A percentile compares a stretch with the other conserved stretches of the same genome.
phyloP scores from a whole-genome alignment of 2,113 vertebrate genomes.

The Oriolus oriolus region DNA sequence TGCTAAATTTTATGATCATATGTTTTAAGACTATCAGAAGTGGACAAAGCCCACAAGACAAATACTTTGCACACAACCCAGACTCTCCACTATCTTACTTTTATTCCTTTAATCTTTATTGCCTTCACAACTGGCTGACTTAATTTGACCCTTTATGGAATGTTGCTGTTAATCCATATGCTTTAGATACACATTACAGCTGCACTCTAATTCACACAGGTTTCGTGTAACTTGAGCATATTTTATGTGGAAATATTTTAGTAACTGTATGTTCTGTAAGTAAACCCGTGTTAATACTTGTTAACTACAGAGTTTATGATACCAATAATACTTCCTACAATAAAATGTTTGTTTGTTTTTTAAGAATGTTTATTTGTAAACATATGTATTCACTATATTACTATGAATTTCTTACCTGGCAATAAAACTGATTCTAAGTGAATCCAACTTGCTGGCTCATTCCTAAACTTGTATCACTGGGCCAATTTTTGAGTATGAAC shows the following conservation, averaged over 20 bases:
- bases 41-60: constrained; percentile 18
- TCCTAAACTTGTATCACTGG: neutral
- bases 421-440: constrained; percentile 91
- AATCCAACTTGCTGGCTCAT: constrained; percentile 34
- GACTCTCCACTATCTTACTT: neutral
- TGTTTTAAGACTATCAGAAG: neutral
- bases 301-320: constrained; percentile 85
- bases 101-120: constrained; percentile 24
- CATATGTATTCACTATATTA: constrained; percentile 96
- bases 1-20: neutral
- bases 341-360: constrained; percentile 83
- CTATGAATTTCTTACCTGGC: constrained; percentile 97
- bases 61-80: constrained; percentile 39
- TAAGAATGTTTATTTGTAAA: constrained; percentile 91
- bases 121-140: constrained; percentile 61
- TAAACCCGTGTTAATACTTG: constrained; percentile 83
- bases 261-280: constrained; percentile 88
- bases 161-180: constrained; percentile 65
- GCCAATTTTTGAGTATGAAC: neutral
- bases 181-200: constrained; percentile 71
- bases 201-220: constrained; percentile 58
- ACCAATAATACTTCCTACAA: constrained; percentile 89
- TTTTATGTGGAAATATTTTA: constrained; percentile 83
- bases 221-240: constrained; percentile 79
- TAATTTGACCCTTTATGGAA: constrained; percentile 62